These are phyloP conservation scores for Orius laevigatus DNA, from an alignment of 1,140 invertebrate genomes.

Conservation along the genomic window DNA sequence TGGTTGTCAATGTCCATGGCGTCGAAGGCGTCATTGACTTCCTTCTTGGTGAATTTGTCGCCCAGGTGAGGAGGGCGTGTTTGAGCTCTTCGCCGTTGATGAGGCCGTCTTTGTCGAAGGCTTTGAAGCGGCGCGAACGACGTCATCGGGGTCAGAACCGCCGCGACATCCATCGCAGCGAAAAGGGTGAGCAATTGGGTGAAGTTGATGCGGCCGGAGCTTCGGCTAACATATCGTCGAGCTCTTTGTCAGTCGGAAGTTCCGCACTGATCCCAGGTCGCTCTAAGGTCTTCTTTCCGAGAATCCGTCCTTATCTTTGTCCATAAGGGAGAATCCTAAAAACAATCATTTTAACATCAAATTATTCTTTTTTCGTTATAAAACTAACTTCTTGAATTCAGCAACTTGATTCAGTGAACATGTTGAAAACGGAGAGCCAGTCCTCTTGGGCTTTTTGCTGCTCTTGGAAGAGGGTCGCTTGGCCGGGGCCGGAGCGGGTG, in stretches of 20 bases:
- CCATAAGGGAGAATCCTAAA: conserved; percentile 94
- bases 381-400: conserved; percentile 76
- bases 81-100: conserved; percentile 79
- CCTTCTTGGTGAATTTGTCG: conserved; percentile 85
- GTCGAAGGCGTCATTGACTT: conserved; percentile 88
- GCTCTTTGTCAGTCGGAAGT: conserved; percentile 73
- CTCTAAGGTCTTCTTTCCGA: conserved; percentile 87
- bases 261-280: conserved; percentile 90
- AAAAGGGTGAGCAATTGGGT: conserved; percentile 85
- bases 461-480: conserved; percentile 33
- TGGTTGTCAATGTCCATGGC: conserved; percentile 88
- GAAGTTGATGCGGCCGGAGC: conserved; percentile 86
- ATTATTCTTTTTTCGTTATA: not conserved
- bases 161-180: conserved; percentile 72
- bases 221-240: conserved; percentile 80
- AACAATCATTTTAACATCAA: conserved; percentile 6
- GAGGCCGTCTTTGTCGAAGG: conserved; percentile 82
- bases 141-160: conserved; percentile 76
- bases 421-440: conserved; percentile 86
- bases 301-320: conserved; percentile 97
- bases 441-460: conserved; percentile 52
- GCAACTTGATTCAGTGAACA: conserved; percentile 91
- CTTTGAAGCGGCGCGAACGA: conserved; percentile 84
- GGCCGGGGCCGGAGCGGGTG: conserved; percentile 37
- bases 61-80: conserved; percentile 89